Conservation (phyloP, 2,888 invertebrate genomes). For the Rhagonycha fulva region DNA sequence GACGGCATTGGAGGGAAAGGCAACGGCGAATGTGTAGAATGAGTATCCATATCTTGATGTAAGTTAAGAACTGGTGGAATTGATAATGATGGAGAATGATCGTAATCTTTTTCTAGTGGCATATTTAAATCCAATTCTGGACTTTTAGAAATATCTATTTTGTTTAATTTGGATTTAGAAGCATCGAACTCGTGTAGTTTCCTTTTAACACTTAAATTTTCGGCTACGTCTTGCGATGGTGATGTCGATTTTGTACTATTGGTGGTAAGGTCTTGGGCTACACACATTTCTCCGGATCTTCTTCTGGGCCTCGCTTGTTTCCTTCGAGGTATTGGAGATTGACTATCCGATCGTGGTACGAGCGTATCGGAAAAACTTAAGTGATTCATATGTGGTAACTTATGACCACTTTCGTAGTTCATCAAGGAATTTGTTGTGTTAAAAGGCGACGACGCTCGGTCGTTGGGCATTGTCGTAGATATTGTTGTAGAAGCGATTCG, state of each 20-base stretch:
- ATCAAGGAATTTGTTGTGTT: constrained; percentile 40
- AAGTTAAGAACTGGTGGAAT: constrained; percentile 61
- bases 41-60: constrained; percentile 54
- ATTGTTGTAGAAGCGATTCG: constrained; percentile 51
- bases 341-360: constrained; percentile 59
- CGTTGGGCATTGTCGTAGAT: constrained; percentile 37
- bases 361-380: constrained; percentile 52
- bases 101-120: constrained; percentile 48
- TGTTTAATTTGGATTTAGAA: constrained; percentile 9
- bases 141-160: constrained; percentile 40
- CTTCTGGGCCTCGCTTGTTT: constrained; percentile 86
- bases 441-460: constrained; percentile 45
- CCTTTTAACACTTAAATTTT: constrained; percentile 67
- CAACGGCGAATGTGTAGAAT: constrained; percentile 59
- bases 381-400: constrained; percentile 56
- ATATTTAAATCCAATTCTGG: constrained; percentile 52
- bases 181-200: constrained; percentile 53
- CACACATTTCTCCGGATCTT: constrained; percentile 75
- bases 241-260: constrained; percentile 33
- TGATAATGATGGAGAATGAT: constrained; percentile 59
- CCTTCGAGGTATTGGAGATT: constrained; percentile 80
- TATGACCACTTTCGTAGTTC: constrained; percentile 55
- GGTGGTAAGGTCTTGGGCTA: constrained; percentile 65
- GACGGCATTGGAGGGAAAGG: constrained; percentile 77
- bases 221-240: constrained; percentile 53